Base-by-base conservation (phyloP, 1,140 invertebrate species). In the Penaeus chinensis region DNA sequence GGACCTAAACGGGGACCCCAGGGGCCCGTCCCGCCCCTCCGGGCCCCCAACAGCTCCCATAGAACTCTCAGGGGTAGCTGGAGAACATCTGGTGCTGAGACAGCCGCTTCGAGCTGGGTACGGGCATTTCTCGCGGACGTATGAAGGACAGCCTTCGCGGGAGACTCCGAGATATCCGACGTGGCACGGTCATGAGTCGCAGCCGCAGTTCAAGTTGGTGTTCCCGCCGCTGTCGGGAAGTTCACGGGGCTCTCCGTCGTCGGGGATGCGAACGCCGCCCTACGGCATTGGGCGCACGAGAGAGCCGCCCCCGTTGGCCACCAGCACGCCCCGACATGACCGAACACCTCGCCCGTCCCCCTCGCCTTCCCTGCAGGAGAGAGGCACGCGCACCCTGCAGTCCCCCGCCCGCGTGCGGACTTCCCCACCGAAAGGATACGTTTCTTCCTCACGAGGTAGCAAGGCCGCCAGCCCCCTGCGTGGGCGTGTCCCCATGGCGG, bases 301-400 rank as follows among this genome's bases (percentile, higher is more conserved):
- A 37, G 84, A 85, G 62, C 84, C 84, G 19, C 85, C 87, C 71
- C 89, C 89, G 24, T 76, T 90, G 66, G 89, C 89, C 71, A 90
- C 89, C 69, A 90, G 89, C 65, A 90, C 89, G 47, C 89, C 89
- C 61, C 87, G 89, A 65, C 89, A 88, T 66, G 79, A 69, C 69
- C 77, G 89, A 47, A 85, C 86, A 62, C 87, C 87, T 74, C 71
- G 74, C 20, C 84, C 87, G 24, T 76, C 84, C 18, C 77, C 86
- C 22, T 82, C 79, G 54, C 54, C 81, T 60, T 47, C 47, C 24
- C 82, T 54, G 54, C 54, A 54, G 54, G 54, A 54, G 54, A 86
- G n/a, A 78, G 71, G 37, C 76, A 61, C 63, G 61, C 80, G 37
- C 76, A 19, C 37, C 42, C 37, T 54, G 27, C 20, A 77, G 76